A percentile compares a stretch with the other conserved stretches of the same genome.
These are phyloP conservation scores for Torymus texanus DNA, from an alignment of 2,888 invertebrate genomes.

Conservation along the genomic window DNA sequence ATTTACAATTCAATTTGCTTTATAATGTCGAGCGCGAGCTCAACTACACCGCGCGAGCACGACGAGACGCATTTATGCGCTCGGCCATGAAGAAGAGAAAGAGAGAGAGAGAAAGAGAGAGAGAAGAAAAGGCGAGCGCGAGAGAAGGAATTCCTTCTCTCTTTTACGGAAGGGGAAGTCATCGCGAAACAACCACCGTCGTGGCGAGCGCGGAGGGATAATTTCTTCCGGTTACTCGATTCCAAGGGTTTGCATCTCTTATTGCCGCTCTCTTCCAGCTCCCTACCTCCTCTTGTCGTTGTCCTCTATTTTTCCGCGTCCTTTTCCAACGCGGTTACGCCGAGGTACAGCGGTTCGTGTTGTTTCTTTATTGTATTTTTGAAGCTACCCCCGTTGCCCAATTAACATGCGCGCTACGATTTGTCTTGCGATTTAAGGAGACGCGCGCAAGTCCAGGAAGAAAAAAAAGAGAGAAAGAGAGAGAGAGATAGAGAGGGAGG, in stretches of 20 bases:
- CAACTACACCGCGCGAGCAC: conserved; percentile 1
- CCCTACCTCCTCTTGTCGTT: not conserved
- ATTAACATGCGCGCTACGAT: conserved; percentile 43
- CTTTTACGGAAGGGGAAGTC: conserved; percentile 3
- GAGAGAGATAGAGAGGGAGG: not conserved
- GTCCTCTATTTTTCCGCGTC: not conserved
- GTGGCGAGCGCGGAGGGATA: conserved; percentile 49
- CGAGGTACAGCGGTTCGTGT: not conserved
- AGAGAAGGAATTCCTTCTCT: no score
- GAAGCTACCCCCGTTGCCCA: not conserved
- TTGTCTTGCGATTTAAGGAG: conserved; percentile 18
- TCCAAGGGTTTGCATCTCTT: conserved; percentile 26
- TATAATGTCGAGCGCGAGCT: conserved; percentile 56
- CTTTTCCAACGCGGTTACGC: no score
- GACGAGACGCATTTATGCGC: not conserved
- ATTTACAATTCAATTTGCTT: conserved; percentile 71
- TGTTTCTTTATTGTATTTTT: conserved; percentile 42
- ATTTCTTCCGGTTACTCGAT: conserved; percentile 57
- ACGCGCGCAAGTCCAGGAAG: no score
- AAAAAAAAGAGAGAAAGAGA: not conserved
- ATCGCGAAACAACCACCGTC: conserved; percentile 10
- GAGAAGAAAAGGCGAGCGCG: conserved; percentile 31
- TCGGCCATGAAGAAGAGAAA: conserved; percentile 17
- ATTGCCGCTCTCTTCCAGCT: not conserved
- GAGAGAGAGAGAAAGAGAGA: conserved; percentile 19